Conservation (phyloP, 2,888 invertebrate species). For the Orgyia antiqua region DNA sequence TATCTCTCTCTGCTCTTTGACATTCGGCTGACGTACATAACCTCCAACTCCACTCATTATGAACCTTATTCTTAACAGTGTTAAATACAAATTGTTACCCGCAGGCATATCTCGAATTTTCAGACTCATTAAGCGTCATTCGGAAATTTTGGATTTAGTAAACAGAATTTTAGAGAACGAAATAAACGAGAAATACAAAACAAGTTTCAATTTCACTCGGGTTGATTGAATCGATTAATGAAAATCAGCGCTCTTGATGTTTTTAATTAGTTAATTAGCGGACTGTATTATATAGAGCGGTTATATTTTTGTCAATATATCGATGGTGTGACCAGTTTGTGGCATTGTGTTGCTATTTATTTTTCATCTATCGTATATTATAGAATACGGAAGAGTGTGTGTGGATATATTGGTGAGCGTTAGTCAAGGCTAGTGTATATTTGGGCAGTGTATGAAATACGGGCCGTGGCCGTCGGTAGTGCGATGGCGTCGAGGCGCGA, state of each 20-base stretch:
- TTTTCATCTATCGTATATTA: slow-evolving; percentile 19
- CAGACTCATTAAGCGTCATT: slow-evolving; percentile 66
- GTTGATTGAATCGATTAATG: slow-evolving; percentile 22
- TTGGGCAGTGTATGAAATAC: slow-evolving; percentile 55
- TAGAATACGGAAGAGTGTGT: slow-evolving; percentile 46
- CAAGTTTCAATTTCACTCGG: slow-evolving; percentile 21
- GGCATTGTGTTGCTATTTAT: slow-evolving; percentile 18
- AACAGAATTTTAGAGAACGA: slow-evolving; percentile 49
- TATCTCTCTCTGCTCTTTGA: slow-evolving; percentile 73
- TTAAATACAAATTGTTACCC: slow-evolving; percentile 38
- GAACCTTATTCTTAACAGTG: slow-evolving; percentile 38
- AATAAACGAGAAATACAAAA: slow-evolving; percentile 41
- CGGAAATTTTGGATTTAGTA: slow-evolving; percentile 65
- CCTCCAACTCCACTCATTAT: slow-evolving; percentile 34
- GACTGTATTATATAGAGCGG: no score
- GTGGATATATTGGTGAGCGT: slow-evolving; percentile 53
- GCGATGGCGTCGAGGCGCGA: slow-evolving; percentile 27
- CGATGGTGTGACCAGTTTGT: slow-evolving; percentile 3
- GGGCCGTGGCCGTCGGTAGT: slow-evolving; percentile 25
- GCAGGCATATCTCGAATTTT: slow-evolving; percentile 44
- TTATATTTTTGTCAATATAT: no score
- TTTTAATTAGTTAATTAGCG: slow-evolving; percentile 13
- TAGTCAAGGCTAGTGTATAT: slow-evolving; percentile 58
- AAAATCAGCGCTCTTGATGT: slow-evolving; percentile 12
- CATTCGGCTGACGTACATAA: slow-evolving; percentile 61